A percentile compares a stretch with the other conserved stretches of the same genome.
These are phyloP conservation scores for Ammodytes marinus DNA, from an alignment of 2,113 vertebrate species.

Conservation along the genomic window DNA sequence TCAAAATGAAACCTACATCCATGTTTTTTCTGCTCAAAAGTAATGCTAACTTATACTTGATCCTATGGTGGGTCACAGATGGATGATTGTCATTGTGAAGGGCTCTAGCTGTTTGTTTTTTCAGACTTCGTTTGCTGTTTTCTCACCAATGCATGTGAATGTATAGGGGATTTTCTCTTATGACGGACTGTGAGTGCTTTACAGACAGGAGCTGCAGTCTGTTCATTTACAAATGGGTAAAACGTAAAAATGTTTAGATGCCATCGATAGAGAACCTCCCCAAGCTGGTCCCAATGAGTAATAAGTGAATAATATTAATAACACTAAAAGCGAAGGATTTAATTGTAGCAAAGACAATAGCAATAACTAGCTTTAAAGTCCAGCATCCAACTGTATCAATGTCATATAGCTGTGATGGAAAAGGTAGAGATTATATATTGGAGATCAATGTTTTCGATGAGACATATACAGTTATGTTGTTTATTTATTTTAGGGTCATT, in stretches of 20 bases:
- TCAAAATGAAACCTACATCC: neutral
- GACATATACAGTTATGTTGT: neutral
- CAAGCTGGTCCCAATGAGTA: slow-evolving; percentile 65
- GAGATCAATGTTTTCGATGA: neutral
- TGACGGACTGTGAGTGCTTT: slow-evolving; percentile 6
- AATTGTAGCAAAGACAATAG: slow-evolving; percentile 17
- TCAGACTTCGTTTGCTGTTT: neutral
- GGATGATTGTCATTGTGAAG: slow-evolving; percentile 1
- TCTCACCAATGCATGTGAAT: neutral
- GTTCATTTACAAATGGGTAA: slow-evolving; percentile 2
- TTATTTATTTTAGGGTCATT: neutral
- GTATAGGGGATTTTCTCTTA: neutral
- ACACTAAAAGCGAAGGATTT: slow-evolving; percentile 58
- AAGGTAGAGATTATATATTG: too few species aligned
- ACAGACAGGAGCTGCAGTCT: neutral
- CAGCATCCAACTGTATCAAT: neutral
- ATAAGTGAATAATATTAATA: too few species aligned
- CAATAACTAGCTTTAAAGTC: slow-evolving; percentile 19
- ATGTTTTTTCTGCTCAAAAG: slow-evolving; percentile 8
- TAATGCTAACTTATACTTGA: slow-evolving; percentile 15
- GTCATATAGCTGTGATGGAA: neutral
- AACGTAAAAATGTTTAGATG: slow-evolving; percentile 76
- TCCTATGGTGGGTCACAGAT: neutral
- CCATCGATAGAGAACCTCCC: slow-evolving; percentile 80
- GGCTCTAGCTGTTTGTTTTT: neutral